These are phyloP conservation scores for Agapornis canus DNA, from an alignment of 2,797 vertebrate species.

Conservation along the genomic window DNA sequence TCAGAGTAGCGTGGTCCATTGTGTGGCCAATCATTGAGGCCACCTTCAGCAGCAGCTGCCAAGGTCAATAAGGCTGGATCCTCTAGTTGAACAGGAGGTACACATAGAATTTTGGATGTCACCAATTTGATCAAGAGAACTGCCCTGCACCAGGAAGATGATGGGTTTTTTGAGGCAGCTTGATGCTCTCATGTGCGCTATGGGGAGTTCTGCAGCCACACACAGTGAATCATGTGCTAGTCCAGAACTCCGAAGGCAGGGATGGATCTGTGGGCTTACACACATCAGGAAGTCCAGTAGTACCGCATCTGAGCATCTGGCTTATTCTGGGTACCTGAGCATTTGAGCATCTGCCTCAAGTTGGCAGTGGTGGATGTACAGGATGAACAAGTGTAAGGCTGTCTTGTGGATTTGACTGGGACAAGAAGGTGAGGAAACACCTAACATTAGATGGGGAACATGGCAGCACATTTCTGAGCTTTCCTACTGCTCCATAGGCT, in stretches of 20 bases:
- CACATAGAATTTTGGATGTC: not conserved
- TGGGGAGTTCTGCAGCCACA: not conserved
- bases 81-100: not conserved
- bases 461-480: not conserved
- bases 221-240: not conserved
- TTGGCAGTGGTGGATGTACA: conserved; percentile 37
- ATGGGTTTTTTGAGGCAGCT: not conserved
- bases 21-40: not conserved
- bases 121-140: not conserved
- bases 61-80: not conserved
- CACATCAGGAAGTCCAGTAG: conserved; percentile 46
- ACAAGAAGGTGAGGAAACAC: not conserved
- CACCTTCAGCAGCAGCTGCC: not conserved
- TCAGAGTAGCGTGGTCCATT: not conserved
- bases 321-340: conserved; percentile 29
- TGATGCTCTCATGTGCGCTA: not conserved
- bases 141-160: not conserved
- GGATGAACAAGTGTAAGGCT: not conserved
- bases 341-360: conserved; percentile 49
- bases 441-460: not conserved
- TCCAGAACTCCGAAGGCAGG: conserved; percentile 43
- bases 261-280: conserved; percentile 40
- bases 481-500: not conserved
- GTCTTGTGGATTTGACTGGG: not conserved
- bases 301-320: conserved; percentile 47